Evolutionary conservation across 2,888 invertebrate genomes (phyloP), one percentile per base, ranked within the genome.

Genomic region (Eustalomyia histrio): DNA sequence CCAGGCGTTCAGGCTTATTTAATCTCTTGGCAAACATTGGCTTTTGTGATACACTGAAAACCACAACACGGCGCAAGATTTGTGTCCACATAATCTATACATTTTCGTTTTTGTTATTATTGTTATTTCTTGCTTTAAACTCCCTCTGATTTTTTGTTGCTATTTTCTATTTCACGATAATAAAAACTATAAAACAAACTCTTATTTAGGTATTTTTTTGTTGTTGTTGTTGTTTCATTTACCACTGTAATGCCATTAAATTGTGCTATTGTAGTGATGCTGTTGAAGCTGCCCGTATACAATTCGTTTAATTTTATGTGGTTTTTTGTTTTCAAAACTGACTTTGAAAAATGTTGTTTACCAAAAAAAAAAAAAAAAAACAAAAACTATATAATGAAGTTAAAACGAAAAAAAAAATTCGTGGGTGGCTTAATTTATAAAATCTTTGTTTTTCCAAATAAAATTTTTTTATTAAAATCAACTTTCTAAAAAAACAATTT

Each of bases 1-100:
- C 61, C 67, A 75, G 63, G 80, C 80, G 80, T 76, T 80, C 80
- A 68, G 67, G 80, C 75, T 76, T 63, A 67, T 65, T 79, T 82
- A 82, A 82, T 79, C 78, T 82, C 52, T 50, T 65, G 58, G 57
- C 81, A 81, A 79, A 74, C 78, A 79, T 75, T 79, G 61, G 53
- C 57, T 72, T 75, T 67, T 72, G 61, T 71, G 52, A 50, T 68
- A 72, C 72, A 63, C 21, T 64, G 35, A 14, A 50, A 58, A 76
- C 80, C 80, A 68, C 75, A 80, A 76, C 63, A 58, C 52, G 52
- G 29, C 55, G 61, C 67, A 80, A 76, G 72, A 80, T 80, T 76
- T 76, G 72, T 68, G 63, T 72, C 53, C 63, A 63, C 72, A 72
- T n/a, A 80, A 80, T 80, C 50, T 58, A 63, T 52, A 63, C 65